Conservation (phyloP, 2,888 invertebrate genomes). For the Didymodactylos carnosus region DNA sequence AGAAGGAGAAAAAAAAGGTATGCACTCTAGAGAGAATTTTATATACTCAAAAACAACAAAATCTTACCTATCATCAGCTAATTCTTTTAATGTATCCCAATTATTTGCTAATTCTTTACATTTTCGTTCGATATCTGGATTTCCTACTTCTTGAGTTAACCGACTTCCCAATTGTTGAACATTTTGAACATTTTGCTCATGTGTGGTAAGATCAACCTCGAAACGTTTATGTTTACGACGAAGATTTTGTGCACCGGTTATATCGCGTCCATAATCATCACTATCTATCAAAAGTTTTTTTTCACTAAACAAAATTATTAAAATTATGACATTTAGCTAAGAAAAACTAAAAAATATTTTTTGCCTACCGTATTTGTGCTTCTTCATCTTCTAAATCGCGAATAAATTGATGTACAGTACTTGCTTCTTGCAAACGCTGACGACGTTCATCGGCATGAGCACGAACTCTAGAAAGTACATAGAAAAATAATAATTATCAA, state of each 20-base stretch:
- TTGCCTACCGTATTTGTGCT: conserved; percentile 56
- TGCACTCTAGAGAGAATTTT: too few species aligned
- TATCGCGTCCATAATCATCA: conserved; percentile 89
- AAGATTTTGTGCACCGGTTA: conserved; percentile 90
- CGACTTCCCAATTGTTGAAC: conserved; percentile 1
- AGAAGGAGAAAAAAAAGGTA: too few species aligned
- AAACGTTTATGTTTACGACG: conserved; percentile 53
- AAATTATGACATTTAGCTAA: too few species aligned
- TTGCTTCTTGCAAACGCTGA: conserved; percentile 75
- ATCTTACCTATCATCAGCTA: background rate
- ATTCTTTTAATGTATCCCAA: conserved; percentile 6
- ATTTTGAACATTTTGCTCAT: conserved; percentile 8
- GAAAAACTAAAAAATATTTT: background rate
- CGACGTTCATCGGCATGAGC: conserved; percentile 76
- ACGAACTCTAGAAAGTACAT: conserved; percentile 16
- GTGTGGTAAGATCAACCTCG: conserved; percentile 7
- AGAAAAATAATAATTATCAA: background rate
- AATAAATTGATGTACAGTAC: conserved; percentile 96
- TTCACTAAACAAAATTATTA: too few species aligned
- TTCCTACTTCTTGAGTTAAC: conserved; percentile 3
- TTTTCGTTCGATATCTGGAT: conserved; percentile 9
- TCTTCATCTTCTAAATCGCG: conserved; percentile 97
- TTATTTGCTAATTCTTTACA: background rate
- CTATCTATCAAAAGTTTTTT: conserved; percentile 49
- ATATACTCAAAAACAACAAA: too few species aligned